These are phyloP conservation scores for Thecocarcelia acutangulata DNA, from an alignment of 2,888 invertebrate species.

Conservation along the genomic window DNA sequence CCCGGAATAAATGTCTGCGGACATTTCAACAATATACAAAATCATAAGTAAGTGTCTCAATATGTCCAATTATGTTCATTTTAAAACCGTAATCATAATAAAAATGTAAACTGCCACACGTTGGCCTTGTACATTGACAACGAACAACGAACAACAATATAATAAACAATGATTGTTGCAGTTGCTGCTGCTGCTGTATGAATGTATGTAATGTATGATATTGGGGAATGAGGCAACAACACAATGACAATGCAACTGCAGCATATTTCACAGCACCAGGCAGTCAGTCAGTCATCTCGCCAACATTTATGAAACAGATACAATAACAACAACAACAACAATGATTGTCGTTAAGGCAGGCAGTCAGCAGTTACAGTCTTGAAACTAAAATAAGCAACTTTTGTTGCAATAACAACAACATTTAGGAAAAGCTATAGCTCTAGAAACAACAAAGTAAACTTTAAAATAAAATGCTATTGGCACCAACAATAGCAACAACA, in stretches of 20 bases:
- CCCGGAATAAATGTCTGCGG: conserved; percentile 6
- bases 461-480: conserved; percentile 56
- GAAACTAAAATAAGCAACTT: conserved; percentile 36
- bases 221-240: conserved; percentile 37
- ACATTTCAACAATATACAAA: conserved; percentile 34
- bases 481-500: conserved; percentile 43
- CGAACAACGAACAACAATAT: conserved; percentile 71
- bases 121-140: conserved; percentile 78
- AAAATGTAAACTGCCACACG: conserved; percentile 76
- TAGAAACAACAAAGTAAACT: conserved; percentile 56
- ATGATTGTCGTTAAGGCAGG: conserved; percentile 16
- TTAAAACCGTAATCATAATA: conserved; percentile 72
- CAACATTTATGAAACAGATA: conserved; percentile 6
- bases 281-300: conserved; percentile 13
- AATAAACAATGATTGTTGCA: conserved; percentile 36
- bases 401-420: conserved; percentile 47
- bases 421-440: conserved; percentile 17
- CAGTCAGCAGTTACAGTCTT: conserved; percentile 34
- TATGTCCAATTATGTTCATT: conserved; percentile 72
- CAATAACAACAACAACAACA: conserved; percentile 22
- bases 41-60: conserved; percentile 71
- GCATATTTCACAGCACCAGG: conserved; percentile 8
- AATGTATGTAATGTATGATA: neutral
- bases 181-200: conserved; percentile 13
- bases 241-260: conserved; percentile 32